These are phyloP conservation scores for Venturia canescens DNA, from an alignment of 1,140 invertebrate species.

Conservation along the genomic window DNA sequence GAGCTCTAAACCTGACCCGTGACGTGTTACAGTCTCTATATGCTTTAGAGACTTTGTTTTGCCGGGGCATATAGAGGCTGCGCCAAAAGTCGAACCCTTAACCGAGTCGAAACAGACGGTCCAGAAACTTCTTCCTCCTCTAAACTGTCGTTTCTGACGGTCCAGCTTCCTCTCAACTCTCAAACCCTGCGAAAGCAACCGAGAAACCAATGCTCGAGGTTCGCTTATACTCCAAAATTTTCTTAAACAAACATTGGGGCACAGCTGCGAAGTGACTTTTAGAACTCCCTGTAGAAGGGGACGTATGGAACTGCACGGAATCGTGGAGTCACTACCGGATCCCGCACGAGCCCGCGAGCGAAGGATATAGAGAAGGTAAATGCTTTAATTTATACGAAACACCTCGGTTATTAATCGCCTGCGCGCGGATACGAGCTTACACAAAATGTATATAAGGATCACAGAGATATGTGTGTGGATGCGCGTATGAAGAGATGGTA, in stretches of 20 bases:
- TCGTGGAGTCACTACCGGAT: conserved; percentile 34
- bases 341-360: conserved; percentile 43
- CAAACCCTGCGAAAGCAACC: too few relatives aligned
- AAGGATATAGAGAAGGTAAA: conserved; percentile 68
- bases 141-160: too few relatives aligned
- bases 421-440: conserved; percentile 24
- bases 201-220: too few relatives aligned
- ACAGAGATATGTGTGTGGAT: not conserved
- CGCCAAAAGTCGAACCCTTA: too few relatives aligned
- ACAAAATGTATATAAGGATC: conserved; percentile 35
- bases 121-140: too few relatives aligned
- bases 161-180: too few relatives aligned
- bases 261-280: too few relatives aligned
- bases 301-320: conserved; percentile 10
- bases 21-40: conserved; percentile 1
- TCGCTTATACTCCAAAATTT: too few relatives aligned
- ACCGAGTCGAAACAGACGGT: too few relatives aligned
- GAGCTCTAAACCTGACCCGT: not conserved
- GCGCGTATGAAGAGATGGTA: not conserved
- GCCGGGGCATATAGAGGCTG: too few relatives aligned
- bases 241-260: too few relatives aligned
- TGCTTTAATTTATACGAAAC: conserved; percentile 77
- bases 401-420: conserved; percentile 75
- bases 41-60: not conserved
- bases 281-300: not conserved